phyloP scores from a whole-genome alignment of 2,888 invertebrate genomes.

The Argyra leucocephala region DNA sequence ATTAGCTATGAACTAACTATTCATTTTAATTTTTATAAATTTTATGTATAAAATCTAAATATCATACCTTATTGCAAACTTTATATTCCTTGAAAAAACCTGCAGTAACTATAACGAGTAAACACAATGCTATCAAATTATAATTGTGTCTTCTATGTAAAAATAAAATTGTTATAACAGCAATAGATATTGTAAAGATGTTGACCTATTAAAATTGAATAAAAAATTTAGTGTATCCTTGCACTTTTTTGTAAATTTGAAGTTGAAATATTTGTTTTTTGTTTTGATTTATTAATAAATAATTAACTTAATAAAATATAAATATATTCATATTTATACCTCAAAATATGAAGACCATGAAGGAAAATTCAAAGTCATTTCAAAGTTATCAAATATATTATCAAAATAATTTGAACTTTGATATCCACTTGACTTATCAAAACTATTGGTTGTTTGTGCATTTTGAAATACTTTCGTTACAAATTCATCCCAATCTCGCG shows the following conservation, averaged over 20 bases:
- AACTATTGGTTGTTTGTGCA: slow-evolving; percentile 21
- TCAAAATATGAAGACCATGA: slow-evolving; percentile 19
- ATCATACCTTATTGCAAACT: background rate
- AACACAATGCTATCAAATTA: background rate
- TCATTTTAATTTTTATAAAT: no score
- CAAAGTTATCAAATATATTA: no score
- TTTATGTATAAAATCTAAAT: background rate
- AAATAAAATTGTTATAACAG: background rate
- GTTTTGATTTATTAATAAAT: no score
- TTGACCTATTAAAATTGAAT: background rate
- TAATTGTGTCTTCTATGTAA: background rate
- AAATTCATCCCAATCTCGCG: slow-evolving; percentile 34
- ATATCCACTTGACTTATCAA: slow-evolving; percentile 24
- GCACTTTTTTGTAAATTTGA: no score
- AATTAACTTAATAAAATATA: no score
- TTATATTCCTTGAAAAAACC: background rate
- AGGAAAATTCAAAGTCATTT: slow-evolving; percentile 20
- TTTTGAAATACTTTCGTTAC: slow-evolving; percentile 29
- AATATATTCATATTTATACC: background rate
- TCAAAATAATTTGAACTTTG: slow-evolving; percentile 26
- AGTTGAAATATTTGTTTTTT: no score
- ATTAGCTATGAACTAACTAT: no score
- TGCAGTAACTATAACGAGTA: background rate
- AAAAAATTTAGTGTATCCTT: background rate
- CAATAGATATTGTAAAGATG: background rate